Base-by-base conservation (phyloP, 2,888 invertebrate species). In the Eupeodes latifasciatus region DNA sequence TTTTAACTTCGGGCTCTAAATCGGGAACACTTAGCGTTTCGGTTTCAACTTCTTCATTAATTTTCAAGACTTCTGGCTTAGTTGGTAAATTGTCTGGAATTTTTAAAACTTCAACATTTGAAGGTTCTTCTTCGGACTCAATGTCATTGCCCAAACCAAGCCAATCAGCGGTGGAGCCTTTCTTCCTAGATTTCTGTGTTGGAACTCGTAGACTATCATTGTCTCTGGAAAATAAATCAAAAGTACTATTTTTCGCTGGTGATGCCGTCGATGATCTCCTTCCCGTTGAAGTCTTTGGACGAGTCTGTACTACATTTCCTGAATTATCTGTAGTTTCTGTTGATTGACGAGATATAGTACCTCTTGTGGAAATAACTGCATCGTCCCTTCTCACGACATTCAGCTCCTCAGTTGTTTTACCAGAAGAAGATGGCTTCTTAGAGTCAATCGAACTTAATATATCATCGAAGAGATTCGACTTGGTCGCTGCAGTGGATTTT, bases 321-420 rank as follows among this genome's bases (percentile, higher is more conserved):
- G 92, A 91, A 66, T 91, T 93, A 4, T 94, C 93, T 4, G 93
- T 93, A 0, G 93, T 93, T 44, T 93, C 93, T 0, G 93, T 93
- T 0, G 93, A 93, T 81, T 93, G 94, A 0, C 93, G 91, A 1
- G 94, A 93, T 83, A 93, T 91, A 0, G 91, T 89, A 0, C 92
- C 91, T 55, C 91, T 91, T 0, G 84, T 89, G 0, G 78, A 27
- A 9, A 86, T 71, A 0, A 89, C 77, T 0, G 64, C 85, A 11
- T 82, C 89, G 49, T 88, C 89, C 3, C 89, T 81, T 14, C 89
- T 89, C 3, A 91, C 27, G 27, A 27, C 90, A 53, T 11, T 75
- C 14, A 69, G 44, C 14, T 88, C 85, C n/a, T 82, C 89, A 27
- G 86, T 82, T 62, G 86, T 81, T 62, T 89, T 86, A 9, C 86